A percentile compares a stretch with the other conserved stretches of the same genome.
Evolutionary conservation across 2,888 invertebrate genomes (phyloP).

Genomic region (Drosophila merina): DNA sequence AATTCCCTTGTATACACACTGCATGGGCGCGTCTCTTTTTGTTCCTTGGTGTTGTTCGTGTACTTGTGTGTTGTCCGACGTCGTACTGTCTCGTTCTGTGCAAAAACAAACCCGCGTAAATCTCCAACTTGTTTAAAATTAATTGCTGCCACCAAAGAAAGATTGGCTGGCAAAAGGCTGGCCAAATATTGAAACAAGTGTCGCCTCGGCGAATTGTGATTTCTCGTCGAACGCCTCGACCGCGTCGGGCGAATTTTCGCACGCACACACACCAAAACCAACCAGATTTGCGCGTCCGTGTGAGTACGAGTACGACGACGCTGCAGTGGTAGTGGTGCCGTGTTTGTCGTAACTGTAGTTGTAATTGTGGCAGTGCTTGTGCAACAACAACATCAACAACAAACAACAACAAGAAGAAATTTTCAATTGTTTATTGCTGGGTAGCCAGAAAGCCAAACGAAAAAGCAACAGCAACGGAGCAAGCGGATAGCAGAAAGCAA

Average conservation of each 20-base stretch:
- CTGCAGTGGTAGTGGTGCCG: conserved; percentile 14
- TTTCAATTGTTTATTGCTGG: conserved; percentile 44
- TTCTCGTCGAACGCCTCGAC: conserved; percentile 17
- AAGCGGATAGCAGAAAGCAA: conserved; percentile 4
- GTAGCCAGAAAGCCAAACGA: conserved; percentile 12
- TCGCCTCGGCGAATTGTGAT: conserved; percentile 47
- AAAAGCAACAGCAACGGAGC: not conserved
- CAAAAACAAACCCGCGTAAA: conserved; percentile 5
- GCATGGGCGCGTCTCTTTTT: conserved; percentile 59
- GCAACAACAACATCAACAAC: conserved; percentile 61
- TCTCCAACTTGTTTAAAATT: conserved; percentile 29
- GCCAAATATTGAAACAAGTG: conserved; percentile 63
- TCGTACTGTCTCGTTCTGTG: conserved; percentile 24
- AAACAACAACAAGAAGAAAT: no score
- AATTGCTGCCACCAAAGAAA: conserved; percentile 17
- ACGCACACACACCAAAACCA: conserved; percentile 21
- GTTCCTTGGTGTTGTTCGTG: conserved; percentile 18
- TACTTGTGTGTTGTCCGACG: conserved; percentile 17
- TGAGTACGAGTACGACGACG: conserved; percentile 2
- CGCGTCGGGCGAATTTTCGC: conserved; percentile 38
- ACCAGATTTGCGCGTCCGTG: conserved; percentile 59
- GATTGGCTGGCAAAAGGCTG: conserved; percentile 20
- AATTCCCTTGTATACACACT: conserved; percentile 23
- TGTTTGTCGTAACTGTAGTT: conserved; percentile 24
- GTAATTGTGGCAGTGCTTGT: conserved; percentile 47